phyloP scores from a whole-genome alignment of 2,888 invertebrate species.

The Luffia ferchaultella region DNA sequence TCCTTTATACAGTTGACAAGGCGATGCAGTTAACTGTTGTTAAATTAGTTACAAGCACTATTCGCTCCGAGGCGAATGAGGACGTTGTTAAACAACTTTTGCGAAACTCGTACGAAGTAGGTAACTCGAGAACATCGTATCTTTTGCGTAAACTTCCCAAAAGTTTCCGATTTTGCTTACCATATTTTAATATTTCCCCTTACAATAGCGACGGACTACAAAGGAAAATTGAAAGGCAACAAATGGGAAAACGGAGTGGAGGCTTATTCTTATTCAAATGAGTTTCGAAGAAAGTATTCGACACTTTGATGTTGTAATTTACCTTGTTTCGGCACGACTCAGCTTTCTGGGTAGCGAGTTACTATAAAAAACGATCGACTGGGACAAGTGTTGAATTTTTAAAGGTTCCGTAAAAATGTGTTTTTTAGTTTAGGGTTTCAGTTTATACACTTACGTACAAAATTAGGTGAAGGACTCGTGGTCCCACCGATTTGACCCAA shows the following conservation, averaged over 20 bases:
- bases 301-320: slow-evolving; percentile 43
- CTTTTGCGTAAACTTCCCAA: slow-evolving; percentile 25
- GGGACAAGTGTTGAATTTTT: too few relatives aligned
- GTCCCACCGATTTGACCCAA: too few relatives aligned
- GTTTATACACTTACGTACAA: too few relatives aligned
- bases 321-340: slow-evolving; percentile 17
- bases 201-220: slow-evolving; percentile 33
- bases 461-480: too few relatives aligned
- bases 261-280: slow-evolving; percentile 56
- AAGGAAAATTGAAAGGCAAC: slow-evolving; percentile 51
- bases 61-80: neutral
- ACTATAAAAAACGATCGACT: too few relatives aligned
- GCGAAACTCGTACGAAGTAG: neutral
- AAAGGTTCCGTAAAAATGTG: too few relatives aligned
- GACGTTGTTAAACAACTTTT: neutral
- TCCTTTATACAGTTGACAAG: too few relatives aligned
- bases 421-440: too few relatives aligned
- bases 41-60: neutral
- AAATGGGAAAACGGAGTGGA: slow-evolving; percentile 33
- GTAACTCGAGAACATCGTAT: slow-evolving; percentile 11
- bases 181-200: slow-evolving; percentile 52
- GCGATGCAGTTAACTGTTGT: too few relatives aligned
- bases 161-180: slow-evolving; percentile 40
- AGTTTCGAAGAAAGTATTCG: slow-evolving; percentile 43
- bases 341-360: neutral